phyloP scores from a whole-genome alignment of 2,888 invertebrate genomes.

The Napeogenes inachia region DNA sequence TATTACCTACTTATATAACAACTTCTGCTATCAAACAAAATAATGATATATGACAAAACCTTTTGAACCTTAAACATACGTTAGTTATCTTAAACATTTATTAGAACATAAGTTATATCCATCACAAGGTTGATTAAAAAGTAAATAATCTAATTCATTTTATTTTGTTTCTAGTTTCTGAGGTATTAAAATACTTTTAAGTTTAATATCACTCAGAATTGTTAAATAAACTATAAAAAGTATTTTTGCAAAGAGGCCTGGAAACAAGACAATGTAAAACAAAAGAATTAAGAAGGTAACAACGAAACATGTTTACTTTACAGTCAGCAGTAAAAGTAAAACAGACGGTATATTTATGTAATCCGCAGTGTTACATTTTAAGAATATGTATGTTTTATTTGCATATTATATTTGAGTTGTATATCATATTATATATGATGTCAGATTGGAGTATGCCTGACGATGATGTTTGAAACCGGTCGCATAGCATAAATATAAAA shows the following conservation, averaged over 20 bases:
- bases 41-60: too few species aligned
- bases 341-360: conserved; percentile 9
- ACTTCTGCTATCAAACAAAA: background rate
- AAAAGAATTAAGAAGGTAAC: conserved; percentile 11
- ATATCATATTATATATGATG: too few species aligned
- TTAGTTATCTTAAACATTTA: too few species aligned
- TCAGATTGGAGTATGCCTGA: too few species aligned
- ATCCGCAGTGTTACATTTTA: conserved; percentile 1
- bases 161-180: too few species aligned
- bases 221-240: conserved; percentile 3
- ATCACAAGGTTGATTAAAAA: too few species aligned
- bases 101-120: too few species aligned
- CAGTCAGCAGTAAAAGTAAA: conserved; percentile 14
- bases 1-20: background rate
- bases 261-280: conserved; percentile 2
- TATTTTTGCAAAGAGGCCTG: background rate
- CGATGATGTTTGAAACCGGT: too few species aligned
- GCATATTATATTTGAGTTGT: background rate
- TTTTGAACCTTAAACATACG: too few species aligned
- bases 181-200: too few species aligned
- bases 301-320: conserved; percentile 15
- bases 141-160: too few species aligned
- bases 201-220: background rate
- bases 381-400: conserved; percentile 3
- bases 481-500: too few species aligned